Base-by-base conservation (phyloP, 2,888 invertebrate genomes). In the Gari tellinella region DNA sequence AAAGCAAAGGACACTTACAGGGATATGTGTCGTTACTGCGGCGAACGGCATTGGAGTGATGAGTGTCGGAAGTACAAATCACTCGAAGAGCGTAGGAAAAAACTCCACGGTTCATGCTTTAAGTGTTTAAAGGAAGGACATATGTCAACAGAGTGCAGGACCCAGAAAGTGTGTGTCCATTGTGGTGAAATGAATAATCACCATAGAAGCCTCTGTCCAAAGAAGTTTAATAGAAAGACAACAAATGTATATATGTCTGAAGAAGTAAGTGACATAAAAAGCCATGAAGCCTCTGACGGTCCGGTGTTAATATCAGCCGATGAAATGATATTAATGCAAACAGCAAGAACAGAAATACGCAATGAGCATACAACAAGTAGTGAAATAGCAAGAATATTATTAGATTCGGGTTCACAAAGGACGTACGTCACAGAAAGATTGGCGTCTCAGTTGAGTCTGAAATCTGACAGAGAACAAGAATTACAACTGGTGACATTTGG, bases 401-500 rank as follows among this genome's bases (percentile, higher is more conserved):
- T 67, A 12, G 67, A 67, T 46, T 67, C 45, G 5, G 60, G 45
- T 17, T 67, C 60, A 4, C 60, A 53, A 19, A 21, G 53, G 19
- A 58, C 64, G 10, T 64, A 70, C 48, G 46, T 70, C 4, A 46
- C 49, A 25, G 45, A 67, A 46, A 26, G 21, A 10, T 31, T 58
- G 5, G 67, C 40, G n/a, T 31, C 46, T 17, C 43, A 53, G 46
- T 26, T 60, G 12, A 17, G n/a, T 7, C 23, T 69, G n/a, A 17
- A 17, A 23, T 23, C n/a, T n/a, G 64, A 38, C 37, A 31, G 15
- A n/a, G 60, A 53, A 23, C 43, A 64, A 45, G 64, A 70, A 53
- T 51, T 64, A 17, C 51, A 41, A 19, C 17, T 70, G 15, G 53
- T 51, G 1, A 70, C 64, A 2, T 64, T 70, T 52, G 70, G 70